phyloP scores from a whole-genome alignment of 2,888 invertebrate genomes.

The Falcaria lacertinaria region DNA sequence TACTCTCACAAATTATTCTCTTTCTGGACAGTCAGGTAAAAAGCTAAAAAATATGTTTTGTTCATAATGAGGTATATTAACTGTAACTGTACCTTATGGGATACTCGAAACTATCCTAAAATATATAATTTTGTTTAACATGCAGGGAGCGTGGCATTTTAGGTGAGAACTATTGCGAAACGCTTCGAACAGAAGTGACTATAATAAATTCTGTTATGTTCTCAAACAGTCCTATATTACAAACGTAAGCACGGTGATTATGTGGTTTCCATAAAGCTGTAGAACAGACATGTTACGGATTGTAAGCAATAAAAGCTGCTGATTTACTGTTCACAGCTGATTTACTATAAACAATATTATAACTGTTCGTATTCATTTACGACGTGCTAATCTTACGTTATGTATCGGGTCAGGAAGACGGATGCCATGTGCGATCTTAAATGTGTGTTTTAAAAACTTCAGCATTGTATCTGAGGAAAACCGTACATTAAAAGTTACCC shows the following conservation, averaged over 20 bases:
- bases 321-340: constrained; percentile 51
- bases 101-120: too few relatives aligned
- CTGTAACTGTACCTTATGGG: too few relatives aligned
- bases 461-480: too few relatives aligned
- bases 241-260: constrained; percentile 36
- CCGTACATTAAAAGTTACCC: too few relatives aligned
- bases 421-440: neutral
- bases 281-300: constrained; percentile 38
- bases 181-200: neutral
- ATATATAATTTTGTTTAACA: too few relatives aligned
- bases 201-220: neutral
- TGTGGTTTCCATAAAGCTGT: constrained; percentile 32
- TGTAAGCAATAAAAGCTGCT: constrained; percentile 40
- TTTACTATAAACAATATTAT: constrained; percentile 21
- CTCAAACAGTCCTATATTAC: constrained; percentile 11
- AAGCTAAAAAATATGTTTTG: too few relatives aligned
- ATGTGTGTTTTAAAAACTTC: neutral
- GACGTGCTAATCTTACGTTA: neutral
- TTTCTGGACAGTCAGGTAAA: too few relatives aligned
- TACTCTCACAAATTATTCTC: too few relatives aligned
- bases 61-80: too few relatives aligned
- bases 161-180: neutral
- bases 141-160: too few relatives aligned
- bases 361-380: constrained; percentile 1
- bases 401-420: neutral